These are phyloP conservation scores for Myotis brandtii DNA, from an alignment of 2,113 vertebrate genomes.

Conservation along the genomic window DNA sequence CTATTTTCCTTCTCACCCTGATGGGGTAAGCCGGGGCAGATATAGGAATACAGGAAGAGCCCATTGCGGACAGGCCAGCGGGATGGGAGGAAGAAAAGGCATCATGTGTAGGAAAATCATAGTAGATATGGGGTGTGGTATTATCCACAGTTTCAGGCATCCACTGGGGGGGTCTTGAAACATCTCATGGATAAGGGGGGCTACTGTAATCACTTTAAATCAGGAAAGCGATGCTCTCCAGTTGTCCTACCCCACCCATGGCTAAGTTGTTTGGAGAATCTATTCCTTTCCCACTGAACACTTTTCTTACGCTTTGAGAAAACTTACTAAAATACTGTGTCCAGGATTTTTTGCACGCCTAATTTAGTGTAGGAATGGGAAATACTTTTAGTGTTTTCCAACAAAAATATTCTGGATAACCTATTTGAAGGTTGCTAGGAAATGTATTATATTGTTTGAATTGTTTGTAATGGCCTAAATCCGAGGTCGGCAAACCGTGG, in stretches of 20 bases:
- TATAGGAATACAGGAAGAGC: too few relatives aligned
- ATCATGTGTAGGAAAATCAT: too few relatives aligned
- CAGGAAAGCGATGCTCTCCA: not conserved
- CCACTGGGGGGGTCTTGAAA: not conserved
- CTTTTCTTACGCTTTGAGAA: not conserved
- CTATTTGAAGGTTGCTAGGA: not conserved
- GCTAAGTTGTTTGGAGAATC: not conserved
- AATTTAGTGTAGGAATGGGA: not conserved
- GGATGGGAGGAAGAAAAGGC: not conserved
- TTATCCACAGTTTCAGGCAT: not conserved
- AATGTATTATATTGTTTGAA: not conserved
- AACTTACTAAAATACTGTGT: not conserved
- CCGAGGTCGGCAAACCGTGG: too few relatives aligned
- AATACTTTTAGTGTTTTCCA: not conserved
- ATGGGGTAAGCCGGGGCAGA: accelerated
- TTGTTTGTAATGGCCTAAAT: not conserved
- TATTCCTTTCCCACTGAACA: not conserved
- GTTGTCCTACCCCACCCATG: not conserved
- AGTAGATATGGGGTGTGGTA: not conserved
- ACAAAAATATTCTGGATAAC: not conserved
- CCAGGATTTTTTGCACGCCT: not conserved
- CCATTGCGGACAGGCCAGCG: accelerated
- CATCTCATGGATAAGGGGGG: too few relatives aligned
- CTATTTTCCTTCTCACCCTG: too few relatives aligned
- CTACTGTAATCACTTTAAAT: not conserved